phyloP scores from a whole-genome alignment of 2,113 vertebrate species.

The Arothron firmamentum region DNA sequence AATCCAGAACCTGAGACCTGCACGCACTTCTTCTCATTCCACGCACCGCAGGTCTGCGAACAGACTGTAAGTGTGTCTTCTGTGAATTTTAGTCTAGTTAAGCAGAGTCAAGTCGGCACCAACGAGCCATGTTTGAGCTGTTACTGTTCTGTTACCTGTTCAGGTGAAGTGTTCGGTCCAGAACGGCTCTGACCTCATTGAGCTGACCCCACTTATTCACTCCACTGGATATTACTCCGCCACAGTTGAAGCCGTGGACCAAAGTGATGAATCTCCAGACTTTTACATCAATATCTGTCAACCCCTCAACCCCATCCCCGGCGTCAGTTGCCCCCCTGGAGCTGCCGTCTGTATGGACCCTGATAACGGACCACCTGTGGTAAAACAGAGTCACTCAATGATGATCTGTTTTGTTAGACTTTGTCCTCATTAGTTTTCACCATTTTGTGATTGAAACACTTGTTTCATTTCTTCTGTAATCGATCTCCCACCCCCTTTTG shows the following conservation, averaged over 20 bases:
- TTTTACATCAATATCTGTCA: slow-evolving; percentile 95
- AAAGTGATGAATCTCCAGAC: slow-evolving; percentile 70
- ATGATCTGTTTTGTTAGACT: no score
- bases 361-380: slow-evolving; percentile 70
- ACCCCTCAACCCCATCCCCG: slow-evolving; percentile 85
- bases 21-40: slow-evolving; percentile 89
- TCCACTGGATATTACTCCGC: slow-evolving; percentile 81
- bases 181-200: slow-evolving; percentile 82
- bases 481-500: background rate
- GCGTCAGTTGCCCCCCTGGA: slow-evolving; percentile 84
- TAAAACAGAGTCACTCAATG: slow-evolving; percentile 42
- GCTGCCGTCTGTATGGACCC: slow-evolving; percentile 86
- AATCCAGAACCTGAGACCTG: slow-evolving; percentile 78
- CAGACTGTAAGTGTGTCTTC: slow-evolving; percentile 73
- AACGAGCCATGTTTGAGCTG: background rate
- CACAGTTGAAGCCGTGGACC: slow-evolving; percentile 70
- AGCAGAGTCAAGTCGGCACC: background rate
- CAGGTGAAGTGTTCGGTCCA: slow-evolving; percentile 83
- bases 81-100: background rate
- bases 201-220: slow-evolving; percentile 88
- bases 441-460: no score
- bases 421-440: no score
- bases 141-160: background rate
- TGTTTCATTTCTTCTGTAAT: background rate
- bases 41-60: slow-evolving; percentile 87